phyloP scores from a whole-genome alignment of 2,113 vertebrate species.

The Nipponia nippon region DNA sequence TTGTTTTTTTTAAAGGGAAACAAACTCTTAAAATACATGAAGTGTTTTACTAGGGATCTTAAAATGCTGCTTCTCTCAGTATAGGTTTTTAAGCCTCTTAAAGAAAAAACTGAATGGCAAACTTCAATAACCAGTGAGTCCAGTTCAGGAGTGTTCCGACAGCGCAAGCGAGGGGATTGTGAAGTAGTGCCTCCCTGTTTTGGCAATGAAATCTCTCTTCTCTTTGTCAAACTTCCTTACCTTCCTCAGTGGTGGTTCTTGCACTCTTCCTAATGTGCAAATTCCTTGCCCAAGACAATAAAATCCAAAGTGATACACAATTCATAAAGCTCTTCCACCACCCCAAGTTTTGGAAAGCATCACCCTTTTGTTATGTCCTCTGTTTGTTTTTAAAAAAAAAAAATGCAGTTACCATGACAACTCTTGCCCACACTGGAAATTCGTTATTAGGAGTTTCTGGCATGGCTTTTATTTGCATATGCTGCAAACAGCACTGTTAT shows the following conservation, averaged over 20 bases:
- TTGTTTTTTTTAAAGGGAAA: background rate
- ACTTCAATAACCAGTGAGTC: background rate
- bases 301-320: background rate
- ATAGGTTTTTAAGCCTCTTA: background rate
- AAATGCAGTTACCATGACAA: conserved; percentile 37
- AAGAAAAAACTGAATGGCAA: background rate
- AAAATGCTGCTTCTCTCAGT: background rate
- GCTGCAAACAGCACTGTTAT: conserved; percentile 22
- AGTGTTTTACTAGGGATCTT: background rate
- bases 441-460: background rate
- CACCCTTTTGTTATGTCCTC: background rate
- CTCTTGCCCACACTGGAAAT: background rate
- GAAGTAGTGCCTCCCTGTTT: background rate
- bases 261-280: background rate
- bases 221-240: background rate
- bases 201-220: background rate
- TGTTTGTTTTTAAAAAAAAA: background rate
- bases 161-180: background rate
- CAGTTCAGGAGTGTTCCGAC: background rate
- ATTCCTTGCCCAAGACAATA: background rate
- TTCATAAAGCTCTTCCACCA: background rate
- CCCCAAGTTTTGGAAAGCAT: background rate
- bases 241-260: background rate
- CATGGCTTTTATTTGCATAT: background rate
- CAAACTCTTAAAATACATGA: background rate